Conservation (phyloP, 2,888 invertebrate genomes). For the Epinotia bilunana region DNA sequence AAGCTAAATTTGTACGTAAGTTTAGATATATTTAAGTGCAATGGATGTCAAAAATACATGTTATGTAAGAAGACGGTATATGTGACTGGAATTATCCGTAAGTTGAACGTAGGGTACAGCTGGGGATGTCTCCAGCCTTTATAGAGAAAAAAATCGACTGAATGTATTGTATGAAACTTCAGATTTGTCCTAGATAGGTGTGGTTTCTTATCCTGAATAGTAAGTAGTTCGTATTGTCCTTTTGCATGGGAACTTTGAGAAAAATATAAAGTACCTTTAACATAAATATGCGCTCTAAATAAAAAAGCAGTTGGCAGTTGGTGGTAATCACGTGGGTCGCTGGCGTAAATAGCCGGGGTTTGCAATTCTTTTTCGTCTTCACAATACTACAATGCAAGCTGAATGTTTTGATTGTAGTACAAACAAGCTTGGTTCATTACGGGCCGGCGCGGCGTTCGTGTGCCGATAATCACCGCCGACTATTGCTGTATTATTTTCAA, state of each 20-base stretch:
- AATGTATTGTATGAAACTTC: slow-evolving; percentile 44
- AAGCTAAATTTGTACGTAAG: slow-evolving; percentile 53
- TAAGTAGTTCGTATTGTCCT: slow-evolving; percentile 39
- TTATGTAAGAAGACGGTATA: slow-evolving; percentile 58
- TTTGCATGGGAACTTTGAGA: slow-evolving; percentile 21
- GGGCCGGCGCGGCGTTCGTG: neutral
- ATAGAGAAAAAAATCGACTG: slow-evolving; percentile 42
- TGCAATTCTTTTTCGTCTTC: slow-evolving; percentile 2
- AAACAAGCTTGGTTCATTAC: slow-evolving; percentile 1
- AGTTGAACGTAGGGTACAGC: slow-evolving; percentile 49
- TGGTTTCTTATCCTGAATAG: slow-evolving; percentile 44
- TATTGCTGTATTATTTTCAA: neutral
- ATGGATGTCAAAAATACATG: slow-evolving; percentile 53
- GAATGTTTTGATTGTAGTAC: slow-evolving; percentile 11
- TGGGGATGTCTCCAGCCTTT: slow-evolving; percentile 11
- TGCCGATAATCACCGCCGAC: neutral
- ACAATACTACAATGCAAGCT: too few relatives aligned
- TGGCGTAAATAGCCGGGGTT: slow-evolving; percentile 8
- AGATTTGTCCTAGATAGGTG: slow-evolving; percentile 41
- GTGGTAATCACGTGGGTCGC: slow-evolving; percentile 16
- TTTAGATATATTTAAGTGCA: slow-evolving; percentile 50
- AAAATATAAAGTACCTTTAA: slow-evolving; percentile 1
- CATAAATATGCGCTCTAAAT: slow-evolving; percentile 19
- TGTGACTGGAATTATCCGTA: slow-evolving; percentile 63
- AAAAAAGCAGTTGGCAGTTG: neutral